Base-by-base conservation (phyloP, 1,140 invertebrate genomes). In the Psix sp. region DNA sequence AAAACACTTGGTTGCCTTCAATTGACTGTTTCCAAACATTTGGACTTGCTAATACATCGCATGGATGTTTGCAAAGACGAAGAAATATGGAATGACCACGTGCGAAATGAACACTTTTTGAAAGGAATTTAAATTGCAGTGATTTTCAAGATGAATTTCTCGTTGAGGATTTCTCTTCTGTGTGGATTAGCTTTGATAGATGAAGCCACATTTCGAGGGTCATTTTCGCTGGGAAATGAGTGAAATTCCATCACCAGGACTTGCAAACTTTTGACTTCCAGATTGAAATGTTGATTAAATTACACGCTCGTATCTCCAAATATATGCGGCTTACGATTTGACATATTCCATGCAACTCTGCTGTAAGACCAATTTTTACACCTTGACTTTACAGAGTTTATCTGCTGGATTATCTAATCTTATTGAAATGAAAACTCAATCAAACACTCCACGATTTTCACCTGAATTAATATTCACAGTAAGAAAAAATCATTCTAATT, bases 181-280 rank as follows among this genome's bases (percentile, higher is more conserved):
- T 20, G 24, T 16, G 70, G 71, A 78, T 77, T 78, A 78, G 63
- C 62, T 68, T 59, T 78, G 75, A 74, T 62, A 59, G 33, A 77
- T 77, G 65, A 65, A 57, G 26, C 21, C 43, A 31, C 42, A 63
- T 72, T 77, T 77, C 48, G 48, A 49, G 36, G 42, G 67, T 60
- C 60, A 68, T 65, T n/a, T n/a, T 65, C 40, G 24, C 21, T 29
- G 13, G 54, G 57, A 77, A 73, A 77, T 68, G 54, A 77, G 33
- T 59, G 54, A 29, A 74, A 68, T 60, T 65, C 20, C 54, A 59
- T 66, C 66, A 70, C 48, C 54, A 24, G 24, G 48, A 54, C 20
- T 65, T 60, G 33, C 16, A 52, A 66, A 66, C 52, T 66, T 48
- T 60, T 54, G 40, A 56, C 56, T 56, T 49, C 24, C 21, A 52